phyloP scores from a whole-genome alignment of 2,797 vertebrate species.

The Telmatherina bonti region DNA sequence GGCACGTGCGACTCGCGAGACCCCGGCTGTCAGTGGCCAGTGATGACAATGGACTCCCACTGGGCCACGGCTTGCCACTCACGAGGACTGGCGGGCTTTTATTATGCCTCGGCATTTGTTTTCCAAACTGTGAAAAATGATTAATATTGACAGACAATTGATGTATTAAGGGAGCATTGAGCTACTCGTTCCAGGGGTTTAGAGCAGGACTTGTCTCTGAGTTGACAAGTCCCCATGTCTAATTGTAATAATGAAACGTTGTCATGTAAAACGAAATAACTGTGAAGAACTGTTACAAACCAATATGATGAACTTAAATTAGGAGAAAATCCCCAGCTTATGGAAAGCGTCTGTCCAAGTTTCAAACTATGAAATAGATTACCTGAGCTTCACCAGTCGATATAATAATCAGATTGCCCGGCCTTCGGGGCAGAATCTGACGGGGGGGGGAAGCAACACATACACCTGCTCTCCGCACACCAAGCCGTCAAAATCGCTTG shows the following conservation, averaged over 20 bases:
- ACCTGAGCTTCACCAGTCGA: constrained; percentile 32
- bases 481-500: constrained; percentile 85
- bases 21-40: constrained; percentile 71
- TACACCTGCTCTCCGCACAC: constrained; percentile 82
- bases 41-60: constrained; percentile 74
- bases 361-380: not conserved
- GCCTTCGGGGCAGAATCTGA: too few relatives aligned
- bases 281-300: rapidly evolving
- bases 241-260: not conserved
- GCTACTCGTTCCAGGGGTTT: not conserved
- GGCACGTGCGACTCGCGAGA: constrained; percentile 84
- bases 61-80: constrained; percentile 69
- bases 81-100: constrained; percentile 62
- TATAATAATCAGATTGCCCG: constrained; percentile 34
- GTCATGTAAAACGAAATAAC: not conserved
- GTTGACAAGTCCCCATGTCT: not conserved
- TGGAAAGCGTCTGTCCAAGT: not conserved
- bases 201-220: too few relatives aligned
- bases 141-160: constrained; percentile 31
- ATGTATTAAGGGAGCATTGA: not conserved
- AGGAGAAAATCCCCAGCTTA: not conserved
- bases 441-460: too few relatives aligned
- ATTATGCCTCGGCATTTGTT: constrained; percentile 63
- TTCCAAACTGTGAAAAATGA: constrained; percentile 35
- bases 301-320: not conserved